Percentiles rank a stretch among this genome's conserved stretches.
These are phyloP conservation scores for Bathybates hornii DNA, from an alignment of 2,113 vertebrate genomes.

Conservation along the genomic window DNA sequence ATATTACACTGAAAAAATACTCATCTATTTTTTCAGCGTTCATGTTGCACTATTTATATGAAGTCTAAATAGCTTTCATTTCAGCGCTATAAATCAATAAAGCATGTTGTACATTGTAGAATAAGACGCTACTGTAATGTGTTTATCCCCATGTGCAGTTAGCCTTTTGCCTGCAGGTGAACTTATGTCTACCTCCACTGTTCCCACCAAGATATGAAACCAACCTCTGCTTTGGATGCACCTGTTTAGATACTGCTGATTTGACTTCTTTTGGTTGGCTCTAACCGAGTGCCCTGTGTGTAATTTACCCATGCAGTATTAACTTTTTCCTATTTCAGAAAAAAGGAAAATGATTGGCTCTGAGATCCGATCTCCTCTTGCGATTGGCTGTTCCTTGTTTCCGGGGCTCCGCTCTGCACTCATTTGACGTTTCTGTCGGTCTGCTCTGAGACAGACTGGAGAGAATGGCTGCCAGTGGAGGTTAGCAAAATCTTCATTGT, in stretches of 20 bases:
- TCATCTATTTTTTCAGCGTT: neutral
- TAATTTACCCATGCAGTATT: neutral
- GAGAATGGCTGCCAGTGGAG: constrained; percentile 98
- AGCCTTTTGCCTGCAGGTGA: neutral
- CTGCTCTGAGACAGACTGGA: constrained; percentile 72
- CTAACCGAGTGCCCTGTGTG: neutral
- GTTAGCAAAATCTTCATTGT: constrained; percentile 76
- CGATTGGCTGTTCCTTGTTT: constrained; percentile 72
- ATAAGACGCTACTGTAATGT: neutral
- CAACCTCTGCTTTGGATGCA: neutral
- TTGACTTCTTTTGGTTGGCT: neutral
- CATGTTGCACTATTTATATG: neutral
- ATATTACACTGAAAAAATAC: neutral
- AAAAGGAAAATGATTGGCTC: constrained; percentile 48
- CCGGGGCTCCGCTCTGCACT: constrained; percentile 61
- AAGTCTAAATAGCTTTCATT: neutral
- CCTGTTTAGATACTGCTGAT: neutral
- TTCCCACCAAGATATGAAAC: neutral
- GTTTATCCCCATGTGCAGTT: neutral
- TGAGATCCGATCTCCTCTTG: neutral
- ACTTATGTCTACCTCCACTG: neutral
- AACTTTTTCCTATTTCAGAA: constrained; percentile 36
- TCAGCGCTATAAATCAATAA: neutral
- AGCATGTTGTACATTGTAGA: neutral
- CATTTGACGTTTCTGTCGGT: constrained; percentile 66